Conservation (phyloP, 92 coral and sea anemone species). For the Epizoanthus illoricatus region DNA sequence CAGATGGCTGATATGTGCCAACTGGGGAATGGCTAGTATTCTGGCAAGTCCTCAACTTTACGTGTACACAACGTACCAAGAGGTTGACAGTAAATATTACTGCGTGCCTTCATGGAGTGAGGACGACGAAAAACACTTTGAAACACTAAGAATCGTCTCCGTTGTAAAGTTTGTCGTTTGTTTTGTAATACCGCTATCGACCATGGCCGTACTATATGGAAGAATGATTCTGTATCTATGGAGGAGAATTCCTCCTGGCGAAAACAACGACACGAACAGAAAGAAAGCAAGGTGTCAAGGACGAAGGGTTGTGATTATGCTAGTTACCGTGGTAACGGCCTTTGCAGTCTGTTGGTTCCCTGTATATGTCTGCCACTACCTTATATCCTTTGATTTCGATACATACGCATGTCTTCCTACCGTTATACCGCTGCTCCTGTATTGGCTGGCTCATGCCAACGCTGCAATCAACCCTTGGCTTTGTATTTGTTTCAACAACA, state of each 20-base stretch:
- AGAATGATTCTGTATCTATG: constrained; percentile 31
- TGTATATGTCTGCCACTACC: constrained; percentile 36
- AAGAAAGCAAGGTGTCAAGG: constrained; percentile 23
- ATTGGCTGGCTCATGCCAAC: constrained; percentile 40
- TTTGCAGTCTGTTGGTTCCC: constrained; percentile 37
- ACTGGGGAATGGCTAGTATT: neutral
- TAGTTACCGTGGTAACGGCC: constrained; percentile 37
- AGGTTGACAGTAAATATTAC: neutral
- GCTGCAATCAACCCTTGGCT: constrained; percentile 40
- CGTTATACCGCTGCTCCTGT: neutral
- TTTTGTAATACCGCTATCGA: constrained; percentile 3
- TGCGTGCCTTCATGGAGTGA: constrained; percentile 24
- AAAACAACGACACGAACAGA: constrained; percentile 19
- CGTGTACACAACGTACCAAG: neutral
- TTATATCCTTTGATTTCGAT: constrained; percentile 30
- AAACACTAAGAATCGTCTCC: neutral
- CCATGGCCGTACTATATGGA: constrained; percentile 22
- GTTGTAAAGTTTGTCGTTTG: constrained; percentile 1
- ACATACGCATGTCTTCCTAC: constrained; percentile 32
- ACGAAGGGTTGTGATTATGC: constrained; percentile 22
- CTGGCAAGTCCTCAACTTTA: constrained; percentile 31
- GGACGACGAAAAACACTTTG: neutral
- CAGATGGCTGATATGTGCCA: neutral
- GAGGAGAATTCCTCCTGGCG: constrained; percentile 38
- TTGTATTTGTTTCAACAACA: constrained; percentile 24